phyloP scores from a whole-genome alignment of 92 coral and sea anemone genomes.

The Epizoanthus stellaris region DNA sequence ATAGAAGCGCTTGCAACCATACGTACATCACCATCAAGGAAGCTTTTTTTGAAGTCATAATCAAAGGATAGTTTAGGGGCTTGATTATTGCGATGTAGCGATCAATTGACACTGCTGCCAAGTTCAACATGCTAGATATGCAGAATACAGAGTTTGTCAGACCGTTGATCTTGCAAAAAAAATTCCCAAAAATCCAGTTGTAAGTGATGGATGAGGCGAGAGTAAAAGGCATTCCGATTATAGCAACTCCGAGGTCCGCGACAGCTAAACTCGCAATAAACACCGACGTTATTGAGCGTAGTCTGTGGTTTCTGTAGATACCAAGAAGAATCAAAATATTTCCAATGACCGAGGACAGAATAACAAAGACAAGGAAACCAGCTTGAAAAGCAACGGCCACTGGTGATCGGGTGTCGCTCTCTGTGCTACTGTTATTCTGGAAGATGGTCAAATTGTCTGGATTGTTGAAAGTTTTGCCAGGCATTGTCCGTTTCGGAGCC shows the following conservation, averaged over 20 bases:
- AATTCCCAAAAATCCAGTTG: slow-evolving; percentile 75
- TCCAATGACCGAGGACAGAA: slow-evolving; percentile 80
- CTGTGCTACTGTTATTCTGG: neutral
- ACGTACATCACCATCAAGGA: slow-evolving; percentile 63
- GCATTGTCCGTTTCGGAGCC: neutral
- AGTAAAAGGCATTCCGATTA: slow-evolving; percentile 88
- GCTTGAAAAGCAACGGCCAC: slow-evolving; percentile 75
- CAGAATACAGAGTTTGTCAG: slow-evolving; percentile 81
- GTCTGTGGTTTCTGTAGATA: slow-evolving; percentile 69
- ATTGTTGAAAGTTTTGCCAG: neutral
- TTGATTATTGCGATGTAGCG: slow-evolving; percentile 84
- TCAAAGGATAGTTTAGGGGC: slow-evolving; percentile 75
- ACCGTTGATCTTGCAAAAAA: slow-evolving; percentile 84
- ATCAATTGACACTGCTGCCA: slow-evolving; percentile 89
- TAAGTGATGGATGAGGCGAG: slow-evolving; percentile 80
- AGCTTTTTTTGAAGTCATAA: slow-evolving; percentile 71
- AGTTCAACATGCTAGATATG: slow-evolving; percentile 83
- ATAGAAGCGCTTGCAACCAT: slow-evolving; percentile 78
- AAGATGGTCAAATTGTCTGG: neutral
- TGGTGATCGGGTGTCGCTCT: slow-evolving; percentile 61
- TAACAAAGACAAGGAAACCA: slow-evolving; percentile 64
- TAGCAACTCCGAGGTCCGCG: slow-evolving; percentile 81
- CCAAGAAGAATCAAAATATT: slow-evolving; percentile 81
- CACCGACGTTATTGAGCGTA: slow-evolving; percentile 75
- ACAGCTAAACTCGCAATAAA: slow-evolving; percentile 87